Evolutionary conservation across 37 sponge, comb jelly and placozoan genomes (phyloP).

Genomic region (Aplysina aerophoba): DNA sequence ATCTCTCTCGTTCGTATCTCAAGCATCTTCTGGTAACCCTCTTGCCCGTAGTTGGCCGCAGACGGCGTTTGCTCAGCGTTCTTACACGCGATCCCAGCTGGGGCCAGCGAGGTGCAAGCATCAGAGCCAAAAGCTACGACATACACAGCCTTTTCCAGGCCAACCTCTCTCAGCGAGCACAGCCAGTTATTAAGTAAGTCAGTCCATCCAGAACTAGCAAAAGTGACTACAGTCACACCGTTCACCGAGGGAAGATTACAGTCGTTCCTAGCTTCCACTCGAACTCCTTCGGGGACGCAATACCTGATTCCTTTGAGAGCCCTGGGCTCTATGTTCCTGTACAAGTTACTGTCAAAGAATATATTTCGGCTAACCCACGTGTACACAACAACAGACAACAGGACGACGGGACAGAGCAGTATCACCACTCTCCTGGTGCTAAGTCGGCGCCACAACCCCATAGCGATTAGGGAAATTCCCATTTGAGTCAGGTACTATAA

Average conservation of each 20-base stretch:
- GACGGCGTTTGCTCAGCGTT: background rate
- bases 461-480: no score
- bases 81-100: background rate
- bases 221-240: background rate
- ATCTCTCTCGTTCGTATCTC: background rate
- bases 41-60: background rate
- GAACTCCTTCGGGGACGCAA: background rate
- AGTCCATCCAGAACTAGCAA: background rate
- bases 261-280: background rate
- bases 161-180: background rate
- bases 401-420: no score
- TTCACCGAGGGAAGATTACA: background rate
- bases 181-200: background rate
- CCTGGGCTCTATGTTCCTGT: background rate
- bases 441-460: no score
- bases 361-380: no score
- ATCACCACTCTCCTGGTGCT: no score
- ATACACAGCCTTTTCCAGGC: background rate
- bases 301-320: background rate
- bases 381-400: no score
- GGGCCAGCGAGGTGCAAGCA: background rate
- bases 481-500: no score
- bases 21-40: slow-evolving; percentile 1
- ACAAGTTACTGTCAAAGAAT: background rate
- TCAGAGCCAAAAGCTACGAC: background rate